Conservation (phyloP, 2,113 vertebrate genomes). For the Triplophysa dalaica region DNA sequence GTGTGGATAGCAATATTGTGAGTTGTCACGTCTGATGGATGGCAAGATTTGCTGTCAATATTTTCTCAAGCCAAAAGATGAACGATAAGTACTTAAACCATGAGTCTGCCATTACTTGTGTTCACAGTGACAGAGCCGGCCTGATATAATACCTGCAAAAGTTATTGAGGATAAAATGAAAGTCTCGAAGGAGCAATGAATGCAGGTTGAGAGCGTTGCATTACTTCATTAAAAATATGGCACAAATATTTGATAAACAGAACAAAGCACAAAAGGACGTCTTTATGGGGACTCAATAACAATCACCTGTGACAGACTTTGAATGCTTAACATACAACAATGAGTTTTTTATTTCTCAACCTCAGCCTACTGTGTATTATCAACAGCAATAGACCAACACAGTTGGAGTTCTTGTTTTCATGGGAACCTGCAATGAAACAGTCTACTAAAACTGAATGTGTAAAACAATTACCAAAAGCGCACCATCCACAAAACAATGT, state of each 20-base stretch:
- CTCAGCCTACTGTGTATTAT: neutral
- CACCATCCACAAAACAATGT: too few relatives aligned
- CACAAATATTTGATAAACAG: neutral
- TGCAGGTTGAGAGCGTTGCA: neutral
- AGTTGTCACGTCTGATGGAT: conserved; percentile 47
- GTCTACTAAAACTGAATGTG: too few relatives aligned
- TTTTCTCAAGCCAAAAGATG: conserved; percentile 37
- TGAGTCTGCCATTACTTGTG: conserved; percentile 9
- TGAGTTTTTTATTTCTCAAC: neutral
- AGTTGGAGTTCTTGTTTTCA: too few relatives aligned
- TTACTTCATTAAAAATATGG: neutral
- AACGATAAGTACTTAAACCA: conserved; percentile 33
- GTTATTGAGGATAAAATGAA: conserved; percentile 19
- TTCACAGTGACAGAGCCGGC: conserved; percentile 1
- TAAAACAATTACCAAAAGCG: too few relatives aligned
- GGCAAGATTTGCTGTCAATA: conserved; percentile 43
- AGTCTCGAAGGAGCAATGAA: conserved; percentile 3
- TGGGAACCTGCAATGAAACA: too few relatives aligned
- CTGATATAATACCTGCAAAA: conserved; percentile 20
- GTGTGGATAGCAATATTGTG: conserved; percentile 37
- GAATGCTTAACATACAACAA: neutral
- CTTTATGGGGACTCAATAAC: neutral
- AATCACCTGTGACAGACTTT: neutral
- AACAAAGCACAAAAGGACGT: neutral
- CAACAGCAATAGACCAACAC: neutral